Percentiles rank a stretch among this genome's conserved stretches.
Evolutionary conservation across 2,888 invertebrate species (phyloP).

Genomic region (Halictus quadricinctus): DNA sequence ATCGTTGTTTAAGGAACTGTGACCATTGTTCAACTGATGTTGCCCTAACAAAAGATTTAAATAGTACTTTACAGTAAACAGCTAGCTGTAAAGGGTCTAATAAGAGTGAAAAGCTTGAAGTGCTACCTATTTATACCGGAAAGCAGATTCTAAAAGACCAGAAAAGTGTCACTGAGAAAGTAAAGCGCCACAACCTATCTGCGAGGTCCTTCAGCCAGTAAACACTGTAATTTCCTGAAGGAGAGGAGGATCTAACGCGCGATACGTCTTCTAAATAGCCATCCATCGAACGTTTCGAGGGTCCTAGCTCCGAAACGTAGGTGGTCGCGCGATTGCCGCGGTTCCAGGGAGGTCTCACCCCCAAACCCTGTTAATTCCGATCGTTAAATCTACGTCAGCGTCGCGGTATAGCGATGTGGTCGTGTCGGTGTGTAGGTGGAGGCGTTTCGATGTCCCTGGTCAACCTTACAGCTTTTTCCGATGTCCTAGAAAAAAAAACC

Average conservation of each 20-base stretch:
- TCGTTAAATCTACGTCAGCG: slow-evolving; percentile 54
- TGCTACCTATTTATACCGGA: background rate
- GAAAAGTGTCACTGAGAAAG: background rate
- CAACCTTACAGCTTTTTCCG: background rate
- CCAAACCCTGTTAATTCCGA: slow-evolving; percentile 50
- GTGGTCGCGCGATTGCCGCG: background rate
- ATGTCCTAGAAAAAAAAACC: background rate
- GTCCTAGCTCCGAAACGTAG: background rate
- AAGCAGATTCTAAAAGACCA: background rate
- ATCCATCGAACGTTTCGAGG: background rate
- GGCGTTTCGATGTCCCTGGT: slow-evolving; percentile 7
- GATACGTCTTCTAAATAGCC: slow-evolving; percentile 1
- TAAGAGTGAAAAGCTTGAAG: background rate
- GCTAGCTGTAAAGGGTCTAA: no score
- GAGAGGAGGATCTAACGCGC: background rate
- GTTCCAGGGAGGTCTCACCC: slow-evolving; percentile 2
- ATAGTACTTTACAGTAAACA: no score
- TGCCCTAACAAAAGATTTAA: no score
- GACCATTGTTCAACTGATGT: background rate
- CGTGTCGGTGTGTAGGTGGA: background rate
- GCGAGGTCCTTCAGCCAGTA: background rate
- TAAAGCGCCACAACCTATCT: background rate
- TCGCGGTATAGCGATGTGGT: slow-evolving; percentile 24
- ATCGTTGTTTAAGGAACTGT: background rate
- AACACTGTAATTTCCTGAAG: background rate